Conservation (phyloP, 2,797 vertebrate species). For the Oceanodroma leucorhoa region DNA sequence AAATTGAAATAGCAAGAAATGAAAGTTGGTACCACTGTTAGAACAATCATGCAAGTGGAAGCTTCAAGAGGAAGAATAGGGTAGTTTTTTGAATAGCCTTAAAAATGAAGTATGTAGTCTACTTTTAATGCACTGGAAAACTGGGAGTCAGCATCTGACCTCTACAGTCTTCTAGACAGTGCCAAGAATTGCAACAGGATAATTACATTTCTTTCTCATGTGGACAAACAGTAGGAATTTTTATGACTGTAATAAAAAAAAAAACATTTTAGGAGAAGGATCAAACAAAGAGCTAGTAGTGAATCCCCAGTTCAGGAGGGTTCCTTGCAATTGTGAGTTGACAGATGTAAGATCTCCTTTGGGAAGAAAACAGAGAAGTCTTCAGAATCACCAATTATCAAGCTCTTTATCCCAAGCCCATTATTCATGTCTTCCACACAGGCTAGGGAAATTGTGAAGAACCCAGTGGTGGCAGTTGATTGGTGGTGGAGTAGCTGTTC, state of each 20-base stretch:
- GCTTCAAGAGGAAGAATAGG: rapidly evolving
- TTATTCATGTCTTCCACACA: not conserved
- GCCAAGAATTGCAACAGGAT: not conserved
- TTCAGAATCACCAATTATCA: not conserved
- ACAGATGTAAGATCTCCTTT: not conserved
- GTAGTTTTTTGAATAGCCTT: not conserved
- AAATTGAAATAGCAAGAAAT: not conserved
- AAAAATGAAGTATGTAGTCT: not conserved
- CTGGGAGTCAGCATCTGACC: not conserved
- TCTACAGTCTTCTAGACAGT: not conserved
- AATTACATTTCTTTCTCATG: not conserved
- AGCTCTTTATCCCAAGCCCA: not conserved
- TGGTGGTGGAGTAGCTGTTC: not conserved
- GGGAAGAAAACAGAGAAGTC: not conserved
- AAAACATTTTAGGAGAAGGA: not conserved
- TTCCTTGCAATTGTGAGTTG: not conserved
- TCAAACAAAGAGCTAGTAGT: not conserved
- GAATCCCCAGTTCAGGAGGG: not conserved
- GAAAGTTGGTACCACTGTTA: not conserved
- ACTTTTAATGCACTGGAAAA: not conserved
- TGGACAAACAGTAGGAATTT: not conserved
- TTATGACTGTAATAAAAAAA: not conserved
- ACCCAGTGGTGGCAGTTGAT: not conserved
- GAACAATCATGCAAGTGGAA: not conserved
- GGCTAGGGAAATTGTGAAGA: not conserved